phyloP scores from a whole-genome alignment of 1,140 invertebrate species.

The Eubasilissa regina region DNA sequence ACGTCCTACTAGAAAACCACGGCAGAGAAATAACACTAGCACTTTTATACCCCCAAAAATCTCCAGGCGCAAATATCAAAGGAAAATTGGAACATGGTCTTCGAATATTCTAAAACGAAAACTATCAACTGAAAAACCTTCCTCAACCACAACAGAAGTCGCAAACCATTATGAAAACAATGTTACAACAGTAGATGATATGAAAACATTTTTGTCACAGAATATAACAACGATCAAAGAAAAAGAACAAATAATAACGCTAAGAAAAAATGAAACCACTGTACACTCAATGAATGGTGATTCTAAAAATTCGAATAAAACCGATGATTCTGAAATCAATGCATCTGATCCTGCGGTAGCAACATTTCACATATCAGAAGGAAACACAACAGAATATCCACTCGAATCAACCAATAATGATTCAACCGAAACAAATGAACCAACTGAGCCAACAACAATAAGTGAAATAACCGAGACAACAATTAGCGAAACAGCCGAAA shows the following conservation, averaged over 20 bases:
- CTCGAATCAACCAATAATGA: conserved; percentile 14
- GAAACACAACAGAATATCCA: conserved; percentile 13
- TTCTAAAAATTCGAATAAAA: conserved; percentile 12
- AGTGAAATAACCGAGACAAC: conserved; percentile 13
- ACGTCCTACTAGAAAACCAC: neutral
- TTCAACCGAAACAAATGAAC: conserved; percentile 27
- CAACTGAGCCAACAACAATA: conserved; percentile 8
- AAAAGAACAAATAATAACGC: neutral
- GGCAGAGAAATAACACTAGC: conserved; percentile 59
- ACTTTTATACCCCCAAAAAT: conserved; percentile 25
- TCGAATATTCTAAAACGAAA: conserved; percentile 61
- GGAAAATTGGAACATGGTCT: conserved; percentile 62
- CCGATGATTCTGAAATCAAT: conserved; percentile 43
- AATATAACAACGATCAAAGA: conserved; percentile 28
- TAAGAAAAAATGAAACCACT: neutral
- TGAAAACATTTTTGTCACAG: conserved; percentile 58
- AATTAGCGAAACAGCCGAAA: neutral
- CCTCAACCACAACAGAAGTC: conserved; percentile 53
- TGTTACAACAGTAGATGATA: conserved; percentile 40
- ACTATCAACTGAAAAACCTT: conserved; percentile 34
- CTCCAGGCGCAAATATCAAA: conserved; percentile 42
- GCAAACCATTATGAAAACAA: conserved; percentile 1
- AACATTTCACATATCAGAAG: conserved; percentile 38
- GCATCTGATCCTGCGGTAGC: conserved; percentile 47
- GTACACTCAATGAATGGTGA: neutral